Percentiles rank a stretch among this genome's conserved stretches.
Conservation (phyloP, 2,888 invertebrate genomes). For the Calameuta pallipes region DNA sequence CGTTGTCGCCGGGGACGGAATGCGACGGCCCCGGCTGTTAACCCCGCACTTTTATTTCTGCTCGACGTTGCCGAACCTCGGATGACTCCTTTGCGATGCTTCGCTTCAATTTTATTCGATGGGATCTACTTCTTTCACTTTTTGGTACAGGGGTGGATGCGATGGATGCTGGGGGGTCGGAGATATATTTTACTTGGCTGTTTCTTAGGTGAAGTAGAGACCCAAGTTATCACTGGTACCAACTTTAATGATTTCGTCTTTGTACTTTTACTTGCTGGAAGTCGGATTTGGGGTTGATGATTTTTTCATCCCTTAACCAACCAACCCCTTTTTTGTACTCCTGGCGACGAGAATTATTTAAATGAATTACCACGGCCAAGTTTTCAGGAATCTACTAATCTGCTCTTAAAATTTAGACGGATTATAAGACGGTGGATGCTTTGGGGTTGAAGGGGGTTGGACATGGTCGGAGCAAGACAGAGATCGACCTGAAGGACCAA, state of each 20-base stretch:
- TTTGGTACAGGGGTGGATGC: too few relatives aligned
- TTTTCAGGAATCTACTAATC: conserved; percentile 58
- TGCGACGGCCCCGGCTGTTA: conserved; percentile 33
- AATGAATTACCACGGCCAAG: conserved; percentile 60
- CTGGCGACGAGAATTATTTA: conserved; percentile 60
- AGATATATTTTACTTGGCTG: too few relatives aligned
- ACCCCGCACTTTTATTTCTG: conserved; percentile 40
- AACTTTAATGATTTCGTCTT: too few relatives aligned
- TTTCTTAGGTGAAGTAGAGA: too few relatives aligned
- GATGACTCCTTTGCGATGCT: conserved; percentile 13
- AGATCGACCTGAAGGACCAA: too few relatives aligned
- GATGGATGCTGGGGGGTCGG: too few relatives aligned
- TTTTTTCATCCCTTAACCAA: too few relatives aligned
- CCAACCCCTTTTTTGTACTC: conserved; percentile 26
- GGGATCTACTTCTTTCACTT: too few relatives aligned
- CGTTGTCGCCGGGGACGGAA: conserved; percentile 14
- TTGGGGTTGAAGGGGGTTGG: conserved; percentile 1
- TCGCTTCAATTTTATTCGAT: conserved; percentile 1
- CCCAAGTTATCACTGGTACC: too few relatives aligned
- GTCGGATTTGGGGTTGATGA: too few relatives aligned
- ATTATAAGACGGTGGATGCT: conserved; percentile 51
- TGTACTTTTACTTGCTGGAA: too few relatives aligned
- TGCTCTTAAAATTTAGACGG: conserved; percentile 64
- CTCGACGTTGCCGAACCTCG: conserved; percentile 4
- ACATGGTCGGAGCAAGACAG: not conserved